phyloP scores from a whole-genome alignment of 2,797 vertebrate genomes.

The Vipera latastei region DNA sequence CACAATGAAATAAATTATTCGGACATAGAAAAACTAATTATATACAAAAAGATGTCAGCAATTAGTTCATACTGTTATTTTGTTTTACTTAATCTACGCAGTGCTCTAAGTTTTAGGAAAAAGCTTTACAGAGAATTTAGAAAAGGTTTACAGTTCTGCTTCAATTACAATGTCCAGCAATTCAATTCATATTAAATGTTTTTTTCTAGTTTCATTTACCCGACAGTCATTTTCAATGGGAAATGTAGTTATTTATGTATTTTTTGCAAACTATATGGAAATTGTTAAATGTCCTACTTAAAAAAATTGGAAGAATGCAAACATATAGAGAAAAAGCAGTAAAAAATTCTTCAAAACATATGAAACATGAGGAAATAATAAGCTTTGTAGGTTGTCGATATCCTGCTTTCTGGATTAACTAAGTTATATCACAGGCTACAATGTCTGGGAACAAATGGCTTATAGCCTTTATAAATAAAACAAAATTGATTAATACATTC shows the following conservation, averaged over 20 bases:
- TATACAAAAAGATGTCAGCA: neutral
- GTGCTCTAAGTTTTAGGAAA: neutral
- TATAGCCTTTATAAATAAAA: neutral
- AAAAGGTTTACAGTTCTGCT: neutral
- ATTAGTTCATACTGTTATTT: neutral
- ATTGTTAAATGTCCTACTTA: neutral
- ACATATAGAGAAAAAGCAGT: neutral
- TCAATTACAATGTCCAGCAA: neutral
- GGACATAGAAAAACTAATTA: neutral
- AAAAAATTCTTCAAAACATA: neutral
- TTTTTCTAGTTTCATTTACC: neutral
- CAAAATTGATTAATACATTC: neutral
- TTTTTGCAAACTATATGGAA: neutral
- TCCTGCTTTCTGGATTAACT: neutral
- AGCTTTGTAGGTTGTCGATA: neutral
- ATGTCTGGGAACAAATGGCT: neutral
- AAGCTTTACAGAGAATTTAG: neutral
- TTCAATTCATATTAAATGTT: neutral
- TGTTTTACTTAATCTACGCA: neutral
- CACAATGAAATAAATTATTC: neutral
- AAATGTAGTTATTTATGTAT: neutral
- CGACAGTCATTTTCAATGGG: neutral
- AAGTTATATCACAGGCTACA: neutral
- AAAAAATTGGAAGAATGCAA: neutral
- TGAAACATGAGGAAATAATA: neutral